Percentiles rank a stretch among this genome's conserved stretches.
These are phyloP conservation scores for Linyphia triangularis DNA, from an alignment of 2,888 invertebrate species.

Conservation along the genomic window DNA sequence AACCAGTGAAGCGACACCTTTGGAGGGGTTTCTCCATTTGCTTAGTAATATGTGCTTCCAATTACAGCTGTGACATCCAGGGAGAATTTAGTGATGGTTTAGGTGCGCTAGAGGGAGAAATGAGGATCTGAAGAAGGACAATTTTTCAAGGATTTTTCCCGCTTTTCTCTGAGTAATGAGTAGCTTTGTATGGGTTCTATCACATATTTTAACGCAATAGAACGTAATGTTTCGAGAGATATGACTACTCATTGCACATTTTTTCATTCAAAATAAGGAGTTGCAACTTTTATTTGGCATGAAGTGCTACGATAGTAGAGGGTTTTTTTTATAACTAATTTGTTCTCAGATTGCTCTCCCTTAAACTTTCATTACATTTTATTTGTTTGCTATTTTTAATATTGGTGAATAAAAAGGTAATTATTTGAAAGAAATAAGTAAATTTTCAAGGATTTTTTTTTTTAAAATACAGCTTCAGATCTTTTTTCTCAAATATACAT, in stretches of 20 bases:
- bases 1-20: constrained; percentile 6
- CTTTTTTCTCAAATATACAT: too few species aligned
- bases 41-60: constrained; percentile 17
- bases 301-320: too few species aligned
- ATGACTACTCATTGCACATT: background rate
- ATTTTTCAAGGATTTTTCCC: background rate
- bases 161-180: background rate
- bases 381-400: too few species aligned
- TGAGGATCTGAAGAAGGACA: background rate
- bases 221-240: background rate
- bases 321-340: too few species aligned
- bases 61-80: constrained; percentile 41
- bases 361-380: too few species aligned
- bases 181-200: constrained; percentile 22
- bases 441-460: too few species aligned
- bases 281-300: too few species aligned
- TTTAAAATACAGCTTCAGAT: too few species aligned
- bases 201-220: background rate
- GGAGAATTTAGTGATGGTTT: constrained; percentile 34
- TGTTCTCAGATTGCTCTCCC: too few species aligned
- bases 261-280: too few species aligned
- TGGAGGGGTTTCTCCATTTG: background rate
- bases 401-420: too few species aligned
- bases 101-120: background rate
- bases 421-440: too few species aligned